Evolutionary conservation across 2,888 invertebrate species (phyloP).

Genomic region (Argyresthia albistria): DNA sequence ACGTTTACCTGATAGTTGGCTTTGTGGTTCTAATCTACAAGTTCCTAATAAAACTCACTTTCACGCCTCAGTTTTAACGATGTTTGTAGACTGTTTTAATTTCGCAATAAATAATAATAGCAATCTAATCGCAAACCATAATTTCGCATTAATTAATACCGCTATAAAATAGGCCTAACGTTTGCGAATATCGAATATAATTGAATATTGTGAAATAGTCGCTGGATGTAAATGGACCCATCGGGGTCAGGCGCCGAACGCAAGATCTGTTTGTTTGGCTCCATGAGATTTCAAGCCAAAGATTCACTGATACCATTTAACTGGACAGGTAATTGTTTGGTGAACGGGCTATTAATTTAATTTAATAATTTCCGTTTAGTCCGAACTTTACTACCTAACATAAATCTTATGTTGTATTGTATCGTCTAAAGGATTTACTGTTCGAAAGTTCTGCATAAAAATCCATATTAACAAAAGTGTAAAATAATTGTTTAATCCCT

Average conservation of each 20-base stretch:
- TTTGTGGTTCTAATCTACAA: no score
- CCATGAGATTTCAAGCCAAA: conserved; percentile 61
- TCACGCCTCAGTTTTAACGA: no score
- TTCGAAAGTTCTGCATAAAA: conserved; percentile 35
- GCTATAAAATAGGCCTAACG: conserved; percentile 3
- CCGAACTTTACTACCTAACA: conserved; percentile 50
- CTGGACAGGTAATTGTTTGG: conserved; percentile 62
- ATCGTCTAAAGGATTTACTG: conserved; percentile 27
- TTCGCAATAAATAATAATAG: no score
- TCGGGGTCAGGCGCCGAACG: conserved; percentile 19
- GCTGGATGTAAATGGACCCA: conserved; percentile 25
- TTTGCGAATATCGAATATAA: background rate
- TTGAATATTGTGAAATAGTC: conserved; percentile 9
- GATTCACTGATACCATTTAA: conserved; percentile 65
- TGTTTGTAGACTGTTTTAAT: no score
- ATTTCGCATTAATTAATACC: background rate
- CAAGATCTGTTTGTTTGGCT: conserved; percentile 39
- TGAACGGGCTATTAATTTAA: conserved; percentile 58
- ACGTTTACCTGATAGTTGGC: no score
- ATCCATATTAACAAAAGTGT: conserved; percentile 17
- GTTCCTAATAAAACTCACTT: no score
- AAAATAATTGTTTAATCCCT: background rate
- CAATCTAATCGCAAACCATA: no score
- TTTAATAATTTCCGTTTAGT: conserved; percentile 50
- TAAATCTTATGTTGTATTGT: conserved; percentile 38